phyloP scores from a whole-genome alignment of 2,113 vertebrate genomes.

The Dasyprocta punctata region DNA sequence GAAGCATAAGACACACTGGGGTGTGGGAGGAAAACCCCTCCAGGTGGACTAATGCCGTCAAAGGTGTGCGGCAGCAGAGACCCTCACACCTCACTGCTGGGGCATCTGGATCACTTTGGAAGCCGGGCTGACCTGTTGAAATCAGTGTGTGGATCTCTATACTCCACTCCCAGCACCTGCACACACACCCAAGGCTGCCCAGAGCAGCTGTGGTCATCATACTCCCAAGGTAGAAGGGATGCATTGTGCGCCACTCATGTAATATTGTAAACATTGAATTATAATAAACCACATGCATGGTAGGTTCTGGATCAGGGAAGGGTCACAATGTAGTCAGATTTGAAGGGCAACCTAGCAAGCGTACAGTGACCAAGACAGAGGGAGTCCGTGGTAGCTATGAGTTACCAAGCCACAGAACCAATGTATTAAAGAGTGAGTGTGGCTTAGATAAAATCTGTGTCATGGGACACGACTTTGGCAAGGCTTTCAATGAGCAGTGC shows the following conservation, averaged over 20 bases:
- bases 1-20: rapidly evolving
- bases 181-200: not conserved
- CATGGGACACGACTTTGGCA: not conserved
- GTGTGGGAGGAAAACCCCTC: not conserved
- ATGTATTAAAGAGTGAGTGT: not conserved
- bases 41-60: rapidly evolving
- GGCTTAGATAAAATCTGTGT: not conserved
- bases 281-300: not conserved
- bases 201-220: rapidly evolving
- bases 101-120: not conserved
- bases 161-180: too few species aligned
- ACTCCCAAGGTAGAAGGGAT: not conserved
- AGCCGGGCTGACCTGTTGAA: not conserved
- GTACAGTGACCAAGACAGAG: rapidly evolving
- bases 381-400: not conserved
- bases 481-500: not conserved
- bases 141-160: not conserved
- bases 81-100: too few species aligned
- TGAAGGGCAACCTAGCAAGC: not conserved
- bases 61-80: not conserved
- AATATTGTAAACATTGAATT: not conserved
- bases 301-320: not conserved
- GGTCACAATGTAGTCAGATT: not conserved
- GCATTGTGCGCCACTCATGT: too few species aligned
- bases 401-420: rapidly evolving